A percentile compares a stretch with the other conserved stretches of the same genome.
Conservation (phyloP, 2,797 vertebrate genomes). For the Micromesistius poutassou region DNA sequence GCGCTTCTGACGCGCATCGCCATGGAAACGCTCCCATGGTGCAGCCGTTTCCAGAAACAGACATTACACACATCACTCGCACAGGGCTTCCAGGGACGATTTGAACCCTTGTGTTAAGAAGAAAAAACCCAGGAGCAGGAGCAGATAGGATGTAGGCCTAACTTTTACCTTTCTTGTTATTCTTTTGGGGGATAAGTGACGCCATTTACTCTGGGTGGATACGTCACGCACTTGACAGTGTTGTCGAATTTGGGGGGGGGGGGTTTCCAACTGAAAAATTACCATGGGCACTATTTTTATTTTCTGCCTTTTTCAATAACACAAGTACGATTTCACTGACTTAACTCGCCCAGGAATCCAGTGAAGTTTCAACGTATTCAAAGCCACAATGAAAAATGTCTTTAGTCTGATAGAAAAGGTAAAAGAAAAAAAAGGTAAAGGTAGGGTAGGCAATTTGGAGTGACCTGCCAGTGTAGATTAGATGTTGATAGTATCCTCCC, state of each 20-base stretch:
- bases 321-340: background rate
- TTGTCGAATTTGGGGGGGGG: background rate
- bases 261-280: background rate
- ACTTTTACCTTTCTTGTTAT: background rate
- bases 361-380: background rate
- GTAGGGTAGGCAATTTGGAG: too few relatives aligned
- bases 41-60: constrained; percentile 73
- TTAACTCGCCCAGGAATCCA: background rate
- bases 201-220: background rate
- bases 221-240: background rate
- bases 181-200: background rate
- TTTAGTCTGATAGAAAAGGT: background rate
- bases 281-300: background rate
- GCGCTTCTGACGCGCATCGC: constrained; percentile 68
- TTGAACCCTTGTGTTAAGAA: constrained; percentile 38
- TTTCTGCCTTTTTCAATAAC: background rate
- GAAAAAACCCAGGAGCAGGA: constrained; percentile 13
- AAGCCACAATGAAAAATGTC: background rate
- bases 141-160: background rate
- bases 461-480: too few relatives aligned
- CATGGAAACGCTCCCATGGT: constrained; percentile 75
- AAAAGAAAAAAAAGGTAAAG: too few relatives aligned
- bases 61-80: constrained; percentile 69
- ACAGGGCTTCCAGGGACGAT: constrained; percentile 53
- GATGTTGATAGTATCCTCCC: too few relatives aligned